Base-by-base conservation (phyloP, 2,797 vertebrate species). In the Pangasius djambal region DNA sequence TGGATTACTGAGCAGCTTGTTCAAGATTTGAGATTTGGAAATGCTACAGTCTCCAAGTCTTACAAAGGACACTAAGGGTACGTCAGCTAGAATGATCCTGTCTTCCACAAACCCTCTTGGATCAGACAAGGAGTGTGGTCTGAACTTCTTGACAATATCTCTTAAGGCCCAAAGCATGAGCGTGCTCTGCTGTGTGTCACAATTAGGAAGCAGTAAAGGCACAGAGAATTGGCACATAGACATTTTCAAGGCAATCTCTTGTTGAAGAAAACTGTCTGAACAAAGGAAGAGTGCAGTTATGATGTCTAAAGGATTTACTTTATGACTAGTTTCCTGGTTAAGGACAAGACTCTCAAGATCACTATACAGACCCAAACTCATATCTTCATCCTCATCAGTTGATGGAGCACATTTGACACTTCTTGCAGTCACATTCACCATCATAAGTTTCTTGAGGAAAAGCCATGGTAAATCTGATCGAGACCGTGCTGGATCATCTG, bases 221-320 rank as follows among this genome's bases (percentile, higher is more conserved):
- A 98, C 95, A 50, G 97, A 95, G 88, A 97, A 97, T 93, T 97
- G 97, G 91, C 97, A 97, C 93, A 97, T 95, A 1, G 96, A 96
- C 97, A 97, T 97, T 92, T 97, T 97, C 18, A 95, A 90, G 6
- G 95, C 25, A 10, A 98, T 91, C 86, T 97, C 97, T 90, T 97
- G 97, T 28, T 95, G 96, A 2, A 97, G 93, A 88, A 97, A 96
- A 34, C 93, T 92, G 87, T 97, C 96, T 13, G 96, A 95, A 70
- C 96, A 97, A 28, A 95, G 93, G 63, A 97, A 95, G 2, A 97
- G 93, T n/a, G 95, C 95, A 20, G 95, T 96, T 28, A 97, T 91
- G 0, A 97, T 89, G 87, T 97, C 97, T 8, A 97, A 92, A 0
- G 96, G 96, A 70, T 97, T 95, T 0, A 91, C 0, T 31, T 0